Evolutionary conservation across 2,113 vertebrate genomes (phyloP).

Genomic region (Heloderma charlesbogerti): DNA sequence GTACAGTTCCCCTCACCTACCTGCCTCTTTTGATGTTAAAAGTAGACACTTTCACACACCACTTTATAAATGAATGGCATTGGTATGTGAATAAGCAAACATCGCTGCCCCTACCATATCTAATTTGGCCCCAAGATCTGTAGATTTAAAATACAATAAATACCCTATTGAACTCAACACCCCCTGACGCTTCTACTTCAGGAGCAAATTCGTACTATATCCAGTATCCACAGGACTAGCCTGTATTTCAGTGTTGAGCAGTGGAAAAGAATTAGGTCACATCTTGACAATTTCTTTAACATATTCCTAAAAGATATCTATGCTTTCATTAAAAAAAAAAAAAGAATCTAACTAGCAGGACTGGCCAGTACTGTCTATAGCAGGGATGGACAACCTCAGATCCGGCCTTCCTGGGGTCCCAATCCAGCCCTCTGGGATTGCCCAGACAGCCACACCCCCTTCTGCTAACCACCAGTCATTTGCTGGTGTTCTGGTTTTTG

Average conservation of each 20-base stretch:
- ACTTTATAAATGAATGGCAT: not conserved
- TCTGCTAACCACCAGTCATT: no score
- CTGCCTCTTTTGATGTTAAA: not conserved
- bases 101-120: not conserved
- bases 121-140: not conserved
- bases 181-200: no score
- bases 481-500: no score
- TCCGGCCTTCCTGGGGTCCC: no score
- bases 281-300: not conserved
- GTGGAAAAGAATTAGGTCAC: no score
- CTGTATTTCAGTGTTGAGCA: no score
- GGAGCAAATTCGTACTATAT: not conserved
- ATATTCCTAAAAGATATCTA: not conserved
- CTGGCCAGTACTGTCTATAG: not conserved
- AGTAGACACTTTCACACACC: not conserved
- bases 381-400: no score
- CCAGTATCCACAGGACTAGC: not conserved
- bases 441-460: no score
- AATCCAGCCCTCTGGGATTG: no score
- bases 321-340: not conserved
- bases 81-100: not conserved
- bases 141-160: not conserved
- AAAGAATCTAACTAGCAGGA: not conserved
- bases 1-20: not conserved
- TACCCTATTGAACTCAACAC: not conserved